Evolutionary conservation across 2,888 invertebrate genomes (phyloP).

Genomic region (Scrobipalpa costella): DNA sequence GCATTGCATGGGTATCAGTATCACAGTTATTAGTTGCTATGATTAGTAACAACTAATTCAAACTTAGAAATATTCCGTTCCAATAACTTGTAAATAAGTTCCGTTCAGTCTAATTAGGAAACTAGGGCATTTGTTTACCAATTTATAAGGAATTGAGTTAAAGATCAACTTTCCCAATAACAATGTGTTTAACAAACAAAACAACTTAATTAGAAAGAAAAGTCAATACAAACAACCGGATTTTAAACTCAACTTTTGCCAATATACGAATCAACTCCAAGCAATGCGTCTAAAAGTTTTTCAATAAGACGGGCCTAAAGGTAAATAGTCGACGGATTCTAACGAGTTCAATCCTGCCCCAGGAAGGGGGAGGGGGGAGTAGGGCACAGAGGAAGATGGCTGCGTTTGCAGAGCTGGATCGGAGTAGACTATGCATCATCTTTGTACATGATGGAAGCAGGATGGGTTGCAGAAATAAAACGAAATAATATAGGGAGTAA

Average conservation of each 20-base stretch:
- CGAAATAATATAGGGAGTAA: too few species aligned
- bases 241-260: constrained; percentile 30
- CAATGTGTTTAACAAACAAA: constrained; percentile 4
- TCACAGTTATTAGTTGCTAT: too few species aligned
- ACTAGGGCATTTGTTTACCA: neutral
- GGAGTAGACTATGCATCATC: too few species aligned
- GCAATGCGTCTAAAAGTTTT: constrained; percentile 72
- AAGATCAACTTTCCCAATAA: constrained; percentile 10
- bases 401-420: neutral
- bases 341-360: constrained; percentile 44
- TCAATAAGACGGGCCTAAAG: constrained; percentile 66
- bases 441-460: too few species aligned
- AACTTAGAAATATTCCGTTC: too few species aligned
- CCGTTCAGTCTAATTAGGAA: too few species aligned
- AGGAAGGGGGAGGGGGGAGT: constrained; percentile 32
- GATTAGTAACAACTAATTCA: too few species aligned
- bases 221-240: constrained; percentile 24
- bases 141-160: neutral
- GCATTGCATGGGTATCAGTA: too few species aligned
- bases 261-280: constrained; percentile 33
- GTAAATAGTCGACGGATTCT: constrained; percentile 60
- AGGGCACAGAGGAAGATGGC: neutral
- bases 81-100: too few species aligned
- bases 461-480: too few species aligned
- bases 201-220: constrained; percentile 11